Percentiles rank a stretch among this genome's conserved stretches.
Conservation (phyloP, 2,888 invertebrate species). For the Orthonychiurus folsomi region DNA sequence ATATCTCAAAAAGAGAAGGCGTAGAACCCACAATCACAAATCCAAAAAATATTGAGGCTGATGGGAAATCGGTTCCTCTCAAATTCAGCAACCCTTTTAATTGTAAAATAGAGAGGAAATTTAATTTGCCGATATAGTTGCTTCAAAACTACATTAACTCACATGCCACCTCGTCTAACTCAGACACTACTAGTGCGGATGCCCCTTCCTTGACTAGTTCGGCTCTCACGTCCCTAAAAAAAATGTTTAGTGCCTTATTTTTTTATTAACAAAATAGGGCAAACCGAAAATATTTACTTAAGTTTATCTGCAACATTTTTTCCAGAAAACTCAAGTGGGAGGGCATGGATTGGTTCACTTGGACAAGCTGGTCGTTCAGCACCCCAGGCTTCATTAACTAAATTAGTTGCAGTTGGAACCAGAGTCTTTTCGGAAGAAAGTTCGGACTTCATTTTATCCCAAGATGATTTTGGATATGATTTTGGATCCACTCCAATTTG, state of each 20-base stretch:
- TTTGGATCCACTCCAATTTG: slow-evolving; percentile 41
- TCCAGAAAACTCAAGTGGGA: slow-evolving; percentile 43
- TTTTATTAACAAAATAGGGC: not conserved
- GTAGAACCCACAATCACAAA: slow-evolving; percentile 53
- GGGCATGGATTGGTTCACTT: slow-evolving; percentile 43
- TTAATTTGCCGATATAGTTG: not conserved
- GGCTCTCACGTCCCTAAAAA: slow-evolving; percentile 53
- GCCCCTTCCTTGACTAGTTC: slow-evolving; percentile 60
- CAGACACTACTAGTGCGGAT: slow-evolving; percentile 59
- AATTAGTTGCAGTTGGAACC: slow-evolving; percentile 41
- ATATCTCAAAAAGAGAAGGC: slow-evolving; percentile 55
- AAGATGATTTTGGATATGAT: slow-evolving; percentile 39
- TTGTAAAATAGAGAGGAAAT: not conserved
- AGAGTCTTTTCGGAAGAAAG: slow-evolving; percentile 36
- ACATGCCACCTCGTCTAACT: slow-evolving; percentile 81
- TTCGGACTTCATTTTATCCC: slow-evolving; percentile 34
- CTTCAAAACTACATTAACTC: slow-evolving; percentile 42
- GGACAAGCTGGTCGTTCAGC: slow-evolving; percentile 43
- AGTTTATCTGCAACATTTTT: slow-evolving; percentile 51
- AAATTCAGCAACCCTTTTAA: slow-evolving; percentile 68
- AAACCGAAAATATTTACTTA: no score
- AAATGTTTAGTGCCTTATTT: no score
- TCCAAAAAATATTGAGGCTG: slow-evolving; percentile 76
- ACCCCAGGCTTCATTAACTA: slow-evolving; percentile 47
- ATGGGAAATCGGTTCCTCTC: slow-evolving; percentile 77